phyloP scores from a whole-genome alignment of 1,140 invertebrate genomes.

The Diprion similis region DNA sequence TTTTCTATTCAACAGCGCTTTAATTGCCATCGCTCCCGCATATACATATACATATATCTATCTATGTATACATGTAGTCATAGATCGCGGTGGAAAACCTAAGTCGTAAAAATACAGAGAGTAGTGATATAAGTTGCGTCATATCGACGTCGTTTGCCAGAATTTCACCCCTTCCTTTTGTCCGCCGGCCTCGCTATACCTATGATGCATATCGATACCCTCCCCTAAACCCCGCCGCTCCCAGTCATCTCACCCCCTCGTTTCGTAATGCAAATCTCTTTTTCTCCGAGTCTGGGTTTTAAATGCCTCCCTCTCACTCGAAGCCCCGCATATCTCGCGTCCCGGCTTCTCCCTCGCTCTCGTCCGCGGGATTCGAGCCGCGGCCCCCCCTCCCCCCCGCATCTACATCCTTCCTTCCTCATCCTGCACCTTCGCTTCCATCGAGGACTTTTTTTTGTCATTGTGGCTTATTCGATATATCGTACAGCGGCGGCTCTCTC shows the following conservation, averaged over 20 bases:
- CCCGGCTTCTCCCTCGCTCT: constrained; percentile 32
- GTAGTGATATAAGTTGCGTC: too few species aligned
- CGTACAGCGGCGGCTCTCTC: constrained; percentile 33
- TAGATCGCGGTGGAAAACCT: too few species aligned
- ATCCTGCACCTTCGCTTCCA: constrained; percentile 8
- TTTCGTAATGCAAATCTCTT: constrained; percentile 55
- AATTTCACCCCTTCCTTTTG: constrained; percentile 19
- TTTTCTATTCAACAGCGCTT: too few species aligned
- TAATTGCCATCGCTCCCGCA: neutral
- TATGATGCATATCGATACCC: constrained; percentile 2
- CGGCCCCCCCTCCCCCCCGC: constrained; percentile 37
- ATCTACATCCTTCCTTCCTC: constrained; percentile 32
- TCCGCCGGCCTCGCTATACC: constrained; percentile 21
- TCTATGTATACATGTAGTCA: neutral
- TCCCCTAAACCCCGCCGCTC: constrained; percentile 27
- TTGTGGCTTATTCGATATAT: constrained; percentile 61
- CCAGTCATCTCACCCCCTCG: constrained; percentile 29
- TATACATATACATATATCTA: too few species aligned
- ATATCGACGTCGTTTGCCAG: too few species aligned
- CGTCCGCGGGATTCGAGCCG: constrained; percentile 31
- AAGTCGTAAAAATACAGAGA: too few species aligned
- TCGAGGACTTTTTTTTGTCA: constrained; percentile 54
- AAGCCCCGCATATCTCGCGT: neutral
- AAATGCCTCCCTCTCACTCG: constrained; percentile 46
- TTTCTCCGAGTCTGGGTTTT: constrained; percentile 55